Evolutionary conservation across 2,888 invertebrate species (phyloP).

Genomic region (Tryphoninae sp.): DNA sequence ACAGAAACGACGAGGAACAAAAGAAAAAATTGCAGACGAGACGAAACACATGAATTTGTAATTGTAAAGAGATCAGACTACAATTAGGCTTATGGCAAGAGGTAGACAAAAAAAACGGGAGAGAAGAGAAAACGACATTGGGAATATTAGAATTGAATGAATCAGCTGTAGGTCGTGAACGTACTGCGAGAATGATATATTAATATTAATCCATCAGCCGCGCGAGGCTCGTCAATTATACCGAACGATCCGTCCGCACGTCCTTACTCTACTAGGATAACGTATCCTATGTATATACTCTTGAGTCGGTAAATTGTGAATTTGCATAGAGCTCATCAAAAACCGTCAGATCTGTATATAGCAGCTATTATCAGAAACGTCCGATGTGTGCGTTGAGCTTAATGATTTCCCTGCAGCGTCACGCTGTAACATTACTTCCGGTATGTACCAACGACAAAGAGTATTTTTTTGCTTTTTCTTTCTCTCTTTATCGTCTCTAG

Average conservation of each 20-base stretch:
- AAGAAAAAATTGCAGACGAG: neutral
- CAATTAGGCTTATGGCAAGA: neutral
- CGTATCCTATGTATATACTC: neutral
- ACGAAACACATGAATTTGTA: neutral
- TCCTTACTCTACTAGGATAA: neutral
- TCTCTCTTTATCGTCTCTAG: neutral
- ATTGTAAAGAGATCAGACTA: neutral
- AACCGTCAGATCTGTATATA: conserved; percentile 19
- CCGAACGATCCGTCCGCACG: neutral
- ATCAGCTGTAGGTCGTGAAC: conserved; percentile 8
- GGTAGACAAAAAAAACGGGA: neutral
- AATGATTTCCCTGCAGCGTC: conserved; percentile 59
- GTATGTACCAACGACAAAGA: conserved; percentile 38
- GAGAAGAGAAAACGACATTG: neutral
- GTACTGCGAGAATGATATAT: conserved; percentile 27
- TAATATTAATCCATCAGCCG: conserved; percentile 51
- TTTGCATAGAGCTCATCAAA: conserved; percentile 53
- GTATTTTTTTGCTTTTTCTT: neutral
- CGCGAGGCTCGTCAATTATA: conserved; percentile 31
- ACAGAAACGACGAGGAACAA: neutral
- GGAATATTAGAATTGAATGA: conserved; percentile 14
- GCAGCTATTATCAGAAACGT: conserved; percentile 38
- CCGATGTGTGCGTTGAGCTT: conserved; percentile 49
- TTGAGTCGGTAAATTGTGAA: conserved; percentile 40
- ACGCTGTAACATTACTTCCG: conserved; percentile 59